Evolutionary conservation across 2,888 invertebrate species (phyloP).

Genomic region (Nezara viridula): DNA sequence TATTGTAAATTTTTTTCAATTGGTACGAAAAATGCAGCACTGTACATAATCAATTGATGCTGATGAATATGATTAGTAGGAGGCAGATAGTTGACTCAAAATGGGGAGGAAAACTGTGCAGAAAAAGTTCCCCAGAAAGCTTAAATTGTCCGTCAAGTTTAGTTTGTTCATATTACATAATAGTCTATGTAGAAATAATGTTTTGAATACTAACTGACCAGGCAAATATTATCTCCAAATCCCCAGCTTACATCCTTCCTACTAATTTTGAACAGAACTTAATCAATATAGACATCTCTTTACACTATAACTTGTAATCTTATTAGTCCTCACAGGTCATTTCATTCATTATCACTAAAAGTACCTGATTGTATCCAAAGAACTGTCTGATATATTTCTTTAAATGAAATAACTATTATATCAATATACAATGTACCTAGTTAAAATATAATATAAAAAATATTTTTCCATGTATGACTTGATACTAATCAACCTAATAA

Average conservation of each 20-base stretch:
- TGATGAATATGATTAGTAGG: constrained; percentile 55
- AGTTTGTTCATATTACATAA: constrained; percentile 45
- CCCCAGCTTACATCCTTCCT: constrained; percentile 28
- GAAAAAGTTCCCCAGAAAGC: constrained; percentile 63
- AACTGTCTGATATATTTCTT: constrained; percentile 39
- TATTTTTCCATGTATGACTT: not conserved
- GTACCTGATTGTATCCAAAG: not conserved
- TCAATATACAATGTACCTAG: not conserved
- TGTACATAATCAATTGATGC: constrained; percentile 57
- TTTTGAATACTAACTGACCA: constrained; percentile 37
- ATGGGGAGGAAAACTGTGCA: constrained; percentile 65
- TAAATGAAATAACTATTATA: not conserved
- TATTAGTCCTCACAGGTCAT: not conserved
- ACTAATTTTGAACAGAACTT: constrained; percentile 30
- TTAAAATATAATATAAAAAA: not conserved
- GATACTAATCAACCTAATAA: not conserved
- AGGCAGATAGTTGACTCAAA: constrained; percentile 60
- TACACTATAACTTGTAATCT: not conserved
- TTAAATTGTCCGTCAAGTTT: constrained; percentile 60
- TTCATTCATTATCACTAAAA: constrained; percentile 30
- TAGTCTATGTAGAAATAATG: constrained; percentile 54
- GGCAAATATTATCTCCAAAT: not conserved
- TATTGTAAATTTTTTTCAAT: constrained; percentile 50
- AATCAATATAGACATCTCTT: constrained; percentile 24
- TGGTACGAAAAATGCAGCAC: constrained; percentile 56